Base-by-base conservation (phyloP, 2,888 invertebrate species). In the Odontothrips loti region DNA sequence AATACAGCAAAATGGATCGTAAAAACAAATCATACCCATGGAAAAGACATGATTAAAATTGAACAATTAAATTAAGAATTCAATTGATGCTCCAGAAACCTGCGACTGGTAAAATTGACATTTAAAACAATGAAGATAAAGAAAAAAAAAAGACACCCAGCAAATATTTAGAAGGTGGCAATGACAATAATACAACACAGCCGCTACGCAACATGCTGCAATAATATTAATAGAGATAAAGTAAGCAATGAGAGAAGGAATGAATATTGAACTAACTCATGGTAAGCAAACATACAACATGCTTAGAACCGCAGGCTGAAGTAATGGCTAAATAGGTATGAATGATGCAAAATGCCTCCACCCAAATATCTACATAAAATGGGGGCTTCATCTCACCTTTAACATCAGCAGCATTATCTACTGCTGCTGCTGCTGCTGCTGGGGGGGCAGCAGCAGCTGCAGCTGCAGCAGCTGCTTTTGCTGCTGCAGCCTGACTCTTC, bases 401-500 rank as follows among this genome's bases (percentile, higher is more conserved):
- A 12, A 75, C 68, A 27, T 75, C 68, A 75, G 27, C 27, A 75
- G 68, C 68, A 75, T 75, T 75, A 27, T 75, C 68, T 75, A 12
- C 68, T 27, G 68, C 82, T 83, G 85, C 85, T 27, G 85, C 84
- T 81, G 82, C 29, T 82, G 82, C 48, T 79, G 80, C 20, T 75
- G 81, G 15, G 20, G 80, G 9, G 29, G 58, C 58, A 79, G 80
- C n/a, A 58, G 80, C 75, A 81, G 82, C 23, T 80, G 79, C 27
- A 11, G 82, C 82, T n/a, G 82, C 82, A 20, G 82, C 80, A 11
- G 82, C 81, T 47, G 83, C 81, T 83, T 85, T 81, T 79, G 83
- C 82, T 81, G 84, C 80, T 84, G 86, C 82, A 80, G 85, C 82
- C 83, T 84, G 82, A 83, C 88, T 87, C 84, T 88, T 85, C 85